Conservation (phyloP, 2,113 vertebrate species). For the Heterochromis multidens region DNA sequence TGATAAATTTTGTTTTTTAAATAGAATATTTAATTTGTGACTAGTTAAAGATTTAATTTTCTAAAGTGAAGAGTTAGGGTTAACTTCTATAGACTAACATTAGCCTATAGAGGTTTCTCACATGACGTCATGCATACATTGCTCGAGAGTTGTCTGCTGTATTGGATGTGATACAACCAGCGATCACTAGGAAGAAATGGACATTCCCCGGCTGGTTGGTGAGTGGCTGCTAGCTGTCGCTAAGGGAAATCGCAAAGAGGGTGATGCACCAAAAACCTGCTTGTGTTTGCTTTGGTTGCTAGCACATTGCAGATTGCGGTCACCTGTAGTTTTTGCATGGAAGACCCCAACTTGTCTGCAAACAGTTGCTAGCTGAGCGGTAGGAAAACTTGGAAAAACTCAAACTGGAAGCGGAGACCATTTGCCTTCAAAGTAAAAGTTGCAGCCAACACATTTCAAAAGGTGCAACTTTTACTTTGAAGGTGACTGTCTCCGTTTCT, state of each 20-base stretch:
- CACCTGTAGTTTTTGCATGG: background rate
- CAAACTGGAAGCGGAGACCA: background rate
- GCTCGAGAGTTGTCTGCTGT: background rate
- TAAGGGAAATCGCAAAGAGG: background rate
- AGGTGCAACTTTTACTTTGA: background rate
- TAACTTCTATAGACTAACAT: background rate
- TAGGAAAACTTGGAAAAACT: background rate
- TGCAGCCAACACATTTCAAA: no score
- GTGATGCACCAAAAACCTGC: background rate
- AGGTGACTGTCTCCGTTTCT: background rate
- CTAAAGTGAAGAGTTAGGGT: background rate
- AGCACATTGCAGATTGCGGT: background rate
- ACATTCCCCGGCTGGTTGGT: background rate
- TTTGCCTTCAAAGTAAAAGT: background rate
- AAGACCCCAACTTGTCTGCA: background rate
- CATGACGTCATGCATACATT: background rate
- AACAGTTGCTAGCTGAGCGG: background rate
- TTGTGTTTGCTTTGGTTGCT: background rate
- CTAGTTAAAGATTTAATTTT: background rate
- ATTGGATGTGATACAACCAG: background rate
- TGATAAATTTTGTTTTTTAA: background rate
- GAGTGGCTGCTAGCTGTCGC: background rate
- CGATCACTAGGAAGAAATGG: background rate
- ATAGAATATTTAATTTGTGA: background rate
- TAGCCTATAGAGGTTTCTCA: background rate